Conservation (phyloP, 2,113 vertebrate genomes). For the Dasyprocta punctata region DNA sequence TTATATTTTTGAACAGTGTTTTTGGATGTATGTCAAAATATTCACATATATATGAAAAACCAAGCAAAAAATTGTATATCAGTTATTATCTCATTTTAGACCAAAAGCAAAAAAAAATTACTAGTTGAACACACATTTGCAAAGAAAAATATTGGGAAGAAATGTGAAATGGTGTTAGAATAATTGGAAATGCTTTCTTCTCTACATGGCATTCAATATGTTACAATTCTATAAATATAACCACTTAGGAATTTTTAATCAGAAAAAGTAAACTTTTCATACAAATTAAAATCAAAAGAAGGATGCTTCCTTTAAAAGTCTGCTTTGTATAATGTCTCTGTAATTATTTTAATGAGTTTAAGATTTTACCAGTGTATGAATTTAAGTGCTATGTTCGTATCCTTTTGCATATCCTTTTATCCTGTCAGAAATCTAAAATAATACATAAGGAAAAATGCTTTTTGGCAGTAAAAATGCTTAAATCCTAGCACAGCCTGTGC, state of each 20-base stretch:
- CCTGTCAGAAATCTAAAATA: background rate
- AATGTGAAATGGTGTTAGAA: background rate
- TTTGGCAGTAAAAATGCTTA: background rate
- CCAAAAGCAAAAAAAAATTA: background rate
- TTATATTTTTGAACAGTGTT: slow-evolving; percentile 25
- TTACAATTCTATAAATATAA: background rate
- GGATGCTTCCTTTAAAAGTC: background rate
- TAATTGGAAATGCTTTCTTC: background rate
- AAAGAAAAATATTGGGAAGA: slow-evolving; percentile 34
- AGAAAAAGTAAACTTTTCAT: slow-evolving; percentile 7
- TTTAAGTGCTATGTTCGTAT: background rate
- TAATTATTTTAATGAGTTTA: slow-evolving; percentile 27
- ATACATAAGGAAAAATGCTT: slow-evolving; percentile 25
- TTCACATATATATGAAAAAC: background rate
- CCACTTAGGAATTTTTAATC: slow-evolving; percentile 15
- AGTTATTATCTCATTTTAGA: background rate
- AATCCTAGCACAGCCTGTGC: too few species aligned
- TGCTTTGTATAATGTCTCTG: background rate
- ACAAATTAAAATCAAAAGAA: slow-evolving; percentile 41
- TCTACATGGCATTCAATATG: background rate
- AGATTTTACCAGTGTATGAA: background rate
- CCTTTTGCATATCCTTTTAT: background rate
- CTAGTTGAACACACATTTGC: background rate
- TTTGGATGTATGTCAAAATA: background rate
- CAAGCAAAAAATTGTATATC: background rate